Conservation (phyloP, 2,888 invertebrate species). For the Dione vanillae region DNA sequence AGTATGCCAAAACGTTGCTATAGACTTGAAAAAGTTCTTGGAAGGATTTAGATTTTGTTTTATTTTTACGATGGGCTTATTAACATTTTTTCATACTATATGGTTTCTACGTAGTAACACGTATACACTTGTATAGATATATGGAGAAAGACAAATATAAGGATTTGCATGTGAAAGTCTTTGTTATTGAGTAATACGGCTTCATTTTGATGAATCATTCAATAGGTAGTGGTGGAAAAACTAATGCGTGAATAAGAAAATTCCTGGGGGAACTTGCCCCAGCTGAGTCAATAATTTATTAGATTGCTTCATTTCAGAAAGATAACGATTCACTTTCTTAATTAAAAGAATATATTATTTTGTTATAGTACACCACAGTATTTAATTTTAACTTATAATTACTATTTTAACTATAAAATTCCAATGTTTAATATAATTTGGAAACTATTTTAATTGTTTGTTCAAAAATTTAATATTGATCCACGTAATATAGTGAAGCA, state of each 20-base stretch:
- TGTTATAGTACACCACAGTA: not conserved
- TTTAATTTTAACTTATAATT: not conserved
- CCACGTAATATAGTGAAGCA: too few species aligned
- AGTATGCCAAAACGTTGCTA: constrained; percentile 1
- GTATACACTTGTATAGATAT: too few species aligned
- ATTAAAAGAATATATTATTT: not conserved
- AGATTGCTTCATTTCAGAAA: not conserved
- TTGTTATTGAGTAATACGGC: not conserved
- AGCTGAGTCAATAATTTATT: constrained; percentile 2
- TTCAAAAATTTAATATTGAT: too few species aligned
- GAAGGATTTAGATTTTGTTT: constrained; percentile 8
- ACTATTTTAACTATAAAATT: not conserved
- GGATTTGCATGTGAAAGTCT: not conserved
- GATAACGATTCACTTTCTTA: not conserved
- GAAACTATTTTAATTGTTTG: too few species aligned
- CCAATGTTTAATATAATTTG: not conserved
- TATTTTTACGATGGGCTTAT: not conserved
- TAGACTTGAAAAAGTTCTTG: constrained; percentile 5
- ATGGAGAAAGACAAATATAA: not conserved
- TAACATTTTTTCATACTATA: not conserved
- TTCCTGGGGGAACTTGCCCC: constrained; percentile 15
- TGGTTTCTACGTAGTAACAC: not conserved
- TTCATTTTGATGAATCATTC: constrained; percentile 12
- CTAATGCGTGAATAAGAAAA: constrained; percentile 9
- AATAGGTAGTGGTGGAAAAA: constrained; percentile 12